These are phyloP conservation scores for Phyllostomus discolor DNA, from an alignment of 2,113 vertebrate genomes.

Conservation along the genomic window DNA sequence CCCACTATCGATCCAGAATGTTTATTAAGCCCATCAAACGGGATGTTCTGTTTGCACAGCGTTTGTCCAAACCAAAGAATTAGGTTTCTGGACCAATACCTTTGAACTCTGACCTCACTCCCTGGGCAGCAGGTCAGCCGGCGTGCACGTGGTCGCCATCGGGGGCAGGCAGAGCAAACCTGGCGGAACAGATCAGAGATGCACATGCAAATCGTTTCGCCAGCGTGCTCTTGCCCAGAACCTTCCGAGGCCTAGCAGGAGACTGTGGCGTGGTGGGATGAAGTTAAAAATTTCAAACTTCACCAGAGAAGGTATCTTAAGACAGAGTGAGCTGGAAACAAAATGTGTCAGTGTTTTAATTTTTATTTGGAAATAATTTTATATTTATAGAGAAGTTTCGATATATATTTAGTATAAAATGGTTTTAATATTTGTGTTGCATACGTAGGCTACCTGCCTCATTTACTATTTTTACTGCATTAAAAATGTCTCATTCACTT, in stretches of 20 bases:
- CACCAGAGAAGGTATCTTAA: neutral
- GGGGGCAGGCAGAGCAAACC: neutral
- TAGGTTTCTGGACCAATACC: neutral
- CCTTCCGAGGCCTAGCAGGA: neutral
- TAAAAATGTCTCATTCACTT: neutral
- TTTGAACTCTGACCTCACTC: neutral
- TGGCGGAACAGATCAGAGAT: neutral
- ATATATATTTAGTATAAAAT: neutral
- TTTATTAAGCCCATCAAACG: neutral
- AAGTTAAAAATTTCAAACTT: neutral
- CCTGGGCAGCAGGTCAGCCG: neutral
- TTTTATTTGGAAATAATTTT: slow-evolving; percentile 20
- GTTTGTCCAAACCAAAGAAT: neutral
- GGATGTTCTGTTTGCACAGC: neutral
- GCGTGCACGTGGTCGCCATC: neutral
- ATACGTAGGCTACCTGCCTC: neutral
- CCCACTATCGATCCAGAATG: neutral
- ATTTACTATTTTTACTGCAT: neutral
- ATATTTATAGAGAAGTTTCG: neutral
- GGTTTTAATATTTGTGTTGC: neutral
- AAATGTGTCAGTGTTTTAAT: neutral
- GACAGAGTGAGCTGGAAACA: neutral
- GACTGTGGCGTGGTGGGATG: neutral
- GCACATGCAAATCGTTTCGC: neutral
- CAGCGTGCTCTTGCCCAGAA: neutral